Base-by-base conservation (phyloP, 2,888 invertebrate genomes). In the Pachliopta kotzebuea region DNA sequence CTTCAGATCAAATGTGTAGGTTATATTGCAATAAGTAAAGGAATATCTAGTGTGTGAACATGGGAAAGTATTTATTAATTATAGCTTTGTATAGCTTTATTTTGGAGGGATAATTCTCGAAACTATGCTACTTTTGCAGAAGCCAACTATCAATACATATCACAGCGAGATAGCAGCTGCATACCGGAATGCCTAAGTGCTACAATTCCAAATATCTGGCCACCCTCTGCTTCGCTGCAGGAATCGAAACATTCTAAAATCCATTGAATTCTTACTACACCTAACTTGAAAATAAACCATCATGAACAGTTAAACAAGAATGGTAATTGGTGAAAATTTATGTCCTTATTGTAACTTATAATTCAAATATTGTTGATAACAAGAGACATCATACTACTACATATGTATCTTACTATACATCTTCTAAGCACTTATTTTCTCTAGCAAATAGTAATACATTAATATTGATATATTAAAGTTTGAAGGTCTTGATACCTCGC, bases 191-290 rank as follows among this genome's bases (percentile, higher is more conserved):
- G 82, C 81, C 85, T 83, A 82, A 83, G 80, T 80, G 75, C 70
- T 74, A 82, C 77, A 83, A 88, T 88, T 80, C 83, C 70, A 85
- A 85, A 79, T 79, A 88, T 87, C 74, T 55, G 54, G 45, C 76
- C 71, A 69, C 72, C 74, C 75, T 56, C 31, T 62, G 31, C 73
- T 73, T 76, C 73, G 71, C 78, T 83, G 84, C 83, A 81, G 78
- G 79, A 83, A 80, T 78, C 76, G 83, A 85, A 87, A 85, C 84
- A 82, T 80, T 76, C 84, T 83, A 85, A 86, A 82, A 85, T 82
- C 77, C 78, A 77, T 74, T 85, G 83, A 79, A 87, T 86, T 74
- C 76, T 71, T 74, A 76, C 80, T 29, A 20, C 14, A 37, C 4
- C 29, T 29, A 18, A 29, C 4, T 9, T 24, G 26, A 29, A 17